Base-by-base conservation (phyloP, 2,797 vertebrate species). In the Notolabrus celidotus region DNA sequence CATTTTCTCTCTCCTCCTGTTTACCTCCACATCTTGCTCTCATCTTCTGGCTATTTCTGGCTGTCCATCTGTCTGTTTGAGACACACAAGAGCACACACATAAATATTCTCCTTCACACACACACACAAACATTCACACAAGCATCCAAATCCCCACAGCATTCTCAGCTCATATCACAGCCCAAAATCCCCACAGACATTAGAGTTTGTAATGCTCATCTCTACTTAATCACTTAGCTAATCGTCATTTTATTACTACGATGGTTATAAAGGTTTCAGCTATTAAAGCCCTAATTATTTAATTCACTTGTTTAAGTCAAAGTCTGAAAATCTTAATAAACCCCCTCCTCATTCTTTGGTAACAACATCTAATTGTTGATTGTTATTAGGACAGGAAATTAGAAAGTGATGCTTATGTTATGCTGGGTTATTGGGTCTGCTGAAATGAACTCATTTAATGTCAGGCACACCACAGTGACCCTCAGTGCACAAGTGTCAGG, bases 11-110 rank as follows among this genome's bases (percentile, higher is more conserved):
- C 59, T 31, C 47, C 36, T 16, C 2, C 25, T 29, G 51, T 49
- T 63, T 47, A 64, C 77, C 76, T 71, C 62, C 61, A 52, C 73
- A 78, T 85, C 79, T 83, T 25, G 5, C 73, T 74, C 65, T 84
- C 77, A 82, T 76, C 74, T 71, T 74, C 60, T 29, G 45, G 67
- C 79, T 88, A 82, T 86, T 80, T 87, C 75, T 77, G 80, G 75
- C 65, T 70, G 74, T 89, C 86, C 76, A 82, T 88, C 77, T 81
- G 68, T 80, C 77, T 81, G 74, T 76, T 64, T 49, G 54, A 79
- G 56, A 61, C 59, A 42, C 52, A 63, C 9, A 60, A 54, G 43
- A 31, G 45, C 29, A 59, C 25, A 29, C 49, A 11, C 65, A 71
- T 61, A 71, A 78, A 82, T 85, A 67, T 82, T 75, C 54, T 51